Percentiles rank a stretch among this genome's conserved stretches.
phyloP scores from a whole-genome alignment of 2,888 invertebrate genomes.

The Xanthia togata region DNA sequence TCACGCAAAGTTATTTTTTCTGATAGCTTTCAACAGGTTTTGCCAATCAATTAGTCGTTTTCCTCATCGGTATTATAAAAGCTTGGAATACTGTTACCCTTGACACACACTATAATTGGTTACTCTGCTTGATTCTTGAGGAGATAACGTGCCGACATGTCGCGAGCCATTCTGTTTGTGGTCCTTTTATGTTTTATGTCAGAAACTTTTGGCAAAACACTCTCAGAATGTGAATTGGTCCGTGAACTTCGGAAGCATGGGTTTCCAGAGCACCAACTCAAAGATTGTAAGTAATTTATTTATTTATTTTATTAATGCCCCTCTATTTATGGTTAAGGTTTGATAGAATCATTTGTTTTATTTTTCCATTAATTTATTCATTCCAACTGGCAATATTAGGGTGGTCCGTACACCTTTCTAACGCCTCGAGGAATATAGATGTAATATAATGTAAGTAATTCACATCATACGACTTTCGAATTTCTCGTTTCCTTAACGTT shows the following conservation, averaged over 20 bases:
- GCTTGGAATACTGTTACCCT: slow-evolving; percentile 68
- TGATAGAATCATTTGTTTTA: neutral
- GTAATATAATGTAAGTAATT: neutral
- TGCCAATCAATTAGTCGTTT: slow-evolving; percentile 67
- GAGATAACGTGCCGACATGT: slow-evolving; percentile 66
- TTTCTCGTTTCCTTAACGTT: neutral
- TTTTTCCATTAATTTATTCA: neutral
- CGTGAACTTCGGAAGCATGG: slow-evolving; percentile 73
- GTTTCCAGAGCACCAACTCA: slow-evolving; percentile 73
- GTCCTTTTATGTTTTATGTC: slow-evolving; percentile 57
- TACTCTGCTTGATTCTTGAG: slow-evolving; percentile 63
- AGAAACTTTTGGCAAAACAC: slow-evolving; percentile 60
- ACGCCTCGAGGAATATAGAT: neutral
- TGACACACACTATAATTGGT: slow-evolving; percentile 68
- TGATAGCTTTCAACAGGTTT: slow-evolving; percentile 67
- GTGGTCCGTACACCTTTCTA: neutral
- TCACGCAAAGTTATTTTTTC: slow-evolving; percentile 19
- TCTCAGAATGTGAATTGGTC: slow-evolving; percentile 74
- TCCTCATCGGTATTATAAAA: slow-evolving; percentile 62
- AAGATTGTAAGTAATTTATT: slow-evolving; percentile 75
- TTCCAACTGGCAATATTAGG: neutral
- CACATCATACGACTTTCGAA: neutral
- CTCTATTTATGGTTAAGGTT: too few species aligned
- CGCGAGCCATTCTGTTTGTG: slow-evolving; percentile 59
- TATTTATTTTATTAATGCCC: neutral